A percentile compares a stretch with the other conserved stretches of the same genome.
Evolutionary conservation across 2,797 vertebrate genomes (phyloP).

Genomic region (Acropternis orthonyx): DNA sequence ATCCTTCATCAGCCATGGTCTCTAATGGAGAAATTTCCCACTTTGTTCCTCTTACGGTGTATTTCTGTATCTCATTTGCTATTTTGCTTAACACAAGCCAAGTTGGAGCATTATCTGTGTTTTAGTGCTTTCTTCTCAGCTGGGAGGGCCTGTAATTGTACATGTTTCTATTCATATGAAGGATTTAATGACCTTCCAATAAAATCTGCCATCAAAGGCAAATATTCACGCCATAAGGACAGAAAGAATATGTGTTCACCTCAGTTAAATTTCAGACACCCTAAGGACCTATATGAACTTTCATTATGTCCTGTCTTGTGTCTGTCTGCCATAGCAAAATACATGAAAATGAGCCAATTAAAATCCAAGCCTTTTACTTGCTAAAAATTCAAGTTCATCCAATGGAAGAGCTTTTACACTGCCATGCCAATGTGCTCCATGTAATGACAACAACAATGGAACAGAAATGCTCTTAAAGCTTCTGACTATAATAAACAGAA

Average conservation of each 20-base stretch:
- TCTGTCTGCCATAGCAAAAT: background rate
- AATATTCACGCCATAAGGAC: background rate
- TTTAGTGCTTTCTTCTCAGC: background rate
- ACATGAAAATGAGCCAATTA: background rate
- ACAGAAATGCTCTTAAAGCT: background rate
- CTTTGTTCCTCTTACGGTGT: background rate
- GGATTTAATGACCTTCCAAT: background rate
- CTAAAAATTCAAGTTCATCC: background rate
- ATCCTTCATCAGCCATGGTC: background rate
- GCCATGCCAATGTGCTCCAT: background rate
- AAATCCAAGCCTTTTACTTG: background rate
- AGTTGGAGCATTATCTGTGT: background rate
- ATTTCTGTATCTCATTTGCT: background rate
- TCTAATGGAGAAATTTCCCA: background rate
- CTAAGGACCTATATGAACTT: background rate
- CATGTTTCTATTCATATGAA: background rate
- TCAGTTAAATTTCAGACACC: background rate
- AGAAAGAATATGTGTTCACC: background rate
- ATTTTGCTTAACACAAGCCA: background rate
- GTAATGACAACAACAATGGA: background rate
- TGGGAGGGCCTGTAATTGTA: background rate
- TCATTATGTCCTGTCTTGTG: background rate
- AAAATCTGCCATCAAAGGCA: constrained; percentile 1
- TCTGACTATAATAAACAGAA: background rate
- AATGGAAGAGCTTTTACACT: background rate